phyloP scores from a whole-genome alignment of 2,113 vertebrate genomes.

The Erythrocercus mccallii region DNA sequence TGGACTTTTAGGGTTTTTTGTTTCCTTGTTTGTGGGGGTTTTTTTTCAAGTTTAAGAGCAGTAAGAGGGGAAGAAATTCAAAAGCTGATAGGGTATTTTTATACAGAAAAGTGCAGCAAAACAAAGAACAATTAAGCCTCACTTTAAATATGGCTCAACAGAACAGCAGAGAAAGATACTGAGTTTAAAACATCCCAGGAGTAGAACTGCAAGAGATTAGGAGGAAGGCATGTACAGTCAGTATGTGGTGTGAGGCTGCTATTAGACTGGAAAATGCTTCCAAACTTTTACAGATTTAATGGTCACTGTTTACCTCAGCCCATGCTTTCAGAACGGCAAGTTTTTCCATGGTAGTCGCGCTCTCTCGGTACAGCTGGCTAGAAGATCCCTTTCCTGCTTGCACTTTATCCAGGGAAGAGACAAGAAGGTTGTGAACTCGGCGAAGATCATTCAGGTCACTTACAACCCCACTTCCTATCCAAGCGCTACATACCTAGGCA shows the following conservation, averaged over 20 bases:
- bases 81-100: neutral
- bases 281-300: neutral
- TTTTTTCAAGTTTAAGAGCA: neutral
- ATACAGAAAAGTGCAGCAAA: neutral
- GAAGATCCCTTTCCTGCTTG: conserved; percentile 92
- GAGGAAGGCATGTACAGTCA: neutral
- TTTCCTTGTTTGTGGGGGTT: neutral
- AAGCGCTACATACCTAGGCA: conserved; percentile 91
- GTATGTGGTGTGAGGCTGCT: neutral
- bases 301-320: conserved; percentile 85
- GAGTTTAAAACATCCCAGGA: neutral
- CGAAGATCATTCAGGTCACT: conserved; percentile 97
- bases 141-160: neutral
- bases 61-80: neutral
- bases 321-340: conserved; percentile 95
- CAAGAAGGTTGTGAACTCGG: conserved; percentile 94
- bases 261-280: neutral
- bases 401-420: conserved; percentile 96
- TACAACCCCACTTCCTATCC: conserved; percentile 98
- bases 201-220: neutral
- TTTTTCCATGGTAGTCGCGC: conserved; percentile 97
- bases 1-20: neutral
- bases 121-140: neutral
- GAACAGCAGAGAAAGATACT: neutral
- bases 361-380: conserved; percentile 96